Base-by-base conservation (phyloP, 2,113 vertebrate species). In the Rhizomys pruinosus region DNA sequence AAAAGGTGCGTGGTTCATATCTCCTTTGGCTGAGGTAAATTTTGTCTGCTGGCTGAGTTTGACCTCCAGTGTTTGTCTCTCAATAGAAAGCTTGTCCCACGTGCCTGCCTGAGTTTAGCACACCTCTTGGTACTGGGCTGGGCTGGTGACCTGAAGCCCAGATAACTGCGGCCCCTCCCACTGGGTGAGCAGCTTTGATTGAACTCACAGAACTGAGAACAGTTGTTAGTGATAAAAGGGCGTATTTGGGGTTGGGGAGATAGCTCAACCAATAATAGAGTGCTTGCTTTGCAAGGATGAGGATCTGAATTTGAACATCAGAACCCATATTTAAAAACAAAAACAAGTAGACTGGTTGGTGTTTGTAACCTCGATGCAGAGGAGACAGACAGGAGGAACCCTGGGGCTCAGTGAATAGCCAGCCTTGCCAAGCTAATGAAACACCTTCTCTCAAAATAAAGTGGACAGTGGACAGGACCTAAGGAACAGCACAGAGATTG, bases 101-200 rank as follows among this genome's bases (percentile, higher is more conserved):
- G 2, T 8, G 2, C 29, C 32, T 2, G 7, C 32, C 10, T 0
- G 4, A 55, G 23, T 66, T 2, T 39, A 34, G 25, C 1, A 11
- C 0, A 11, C 55, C 47, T 15, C 5, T 12, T 0, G 0, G 17
- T 3, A 20, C 63, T n/a, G 7, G 16, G 37, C 25, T 3, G 16
- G 34, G 39, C 77, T 0, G 20, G 63, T 0, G 9, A 12, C n/a
- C 25, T 12, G 1, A 84, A 57, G n/a, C 11, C 2, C 74, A 10
- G 73, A 47, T 9, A 3, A 0, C 10, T 0, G 0, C 17, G 0
- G 23, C 37, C 7, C 34, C 71, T 85, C 59, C 44, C 17, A 5
- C 7, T 0, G 6, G 27, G 44, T 2, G 0, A 13, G 4, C 20
- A 5, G 47, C 5, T 13, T 37, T 27, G 0, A 27, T 66, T 13